Percentiles rank a stretch among this genome's conserved stretches.
Evolutionary conservation across 2,888 invertebrate genomes (phyloP).

Genomic region (Gymnosoma rotundatum): DNA sequence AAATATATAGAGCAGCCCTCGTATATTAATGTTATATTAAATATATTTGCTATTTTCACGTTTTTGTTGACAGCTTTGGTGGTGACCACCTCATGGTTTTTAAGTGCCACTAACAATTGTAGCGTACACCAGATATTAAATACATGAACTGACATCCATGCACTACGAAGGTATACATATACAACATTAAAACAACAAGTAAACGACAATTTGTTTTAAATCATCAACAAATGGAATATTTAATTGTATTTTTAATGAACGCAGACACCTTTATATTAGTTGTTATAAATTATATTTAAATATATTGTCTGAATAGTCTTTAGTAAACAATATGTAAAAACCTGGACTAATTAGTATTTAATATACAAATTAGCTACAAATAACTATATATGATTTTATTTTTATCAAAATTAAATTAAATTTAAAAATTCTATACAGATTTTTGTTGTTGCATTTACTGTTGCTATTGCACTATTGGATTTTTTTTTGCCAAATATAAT

Average conservation of each 20-base stretch:
- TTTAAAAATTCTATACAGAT: not conserved
- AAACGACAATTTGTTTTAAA: slow-evolving; percentile 31
- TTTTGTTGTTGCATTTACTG: not conserved
- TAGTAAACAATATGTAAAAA: slow-evolving; percentile 35
- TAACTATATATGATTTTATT: not conserved
- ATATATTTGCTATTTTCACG: slow-evolving; percentile 5
- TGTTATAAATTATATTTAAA: slow-evolving; percentile 37
- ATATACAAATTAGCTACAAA: slow-evolving; percentile 49
- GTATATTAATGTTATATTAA: not conserved
- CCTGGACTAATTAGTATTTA: slow-evolving; percentile 14
- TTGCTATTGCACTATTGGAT: too few relatives aligned
- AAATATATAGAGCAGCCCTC: too few relatives aligned
- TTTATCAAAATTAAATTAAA: too few relatives aligned
- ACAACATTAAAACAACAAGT: slow-evolving; percentile 20
- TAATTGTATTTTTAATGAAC: slow-evolving; percentile 29
- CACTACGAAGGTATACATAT: not conserved
- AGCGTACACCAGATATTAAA: slow-evolving; percentile 52
- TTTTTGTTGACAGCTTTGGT: not conserved
- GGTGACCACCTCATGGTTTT: slow-evolving; percentile 46
- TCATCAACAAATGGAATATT: slow-evolving; percentile 43
- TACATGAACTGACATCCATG: slow-evolving; percentile 3
- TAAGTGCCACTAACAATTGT: slow-evolving; percentile 50
- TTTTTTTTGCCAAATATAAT: too few relatives aligned
- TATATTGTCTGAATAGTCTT: slow-evolving; percentile 33
- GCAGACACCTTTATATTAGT: slow-evolving; percentile 41